Conservation (phyloP, 1,140 invertebrate genomes). For the Gonatopus flavifemur region DNA sequence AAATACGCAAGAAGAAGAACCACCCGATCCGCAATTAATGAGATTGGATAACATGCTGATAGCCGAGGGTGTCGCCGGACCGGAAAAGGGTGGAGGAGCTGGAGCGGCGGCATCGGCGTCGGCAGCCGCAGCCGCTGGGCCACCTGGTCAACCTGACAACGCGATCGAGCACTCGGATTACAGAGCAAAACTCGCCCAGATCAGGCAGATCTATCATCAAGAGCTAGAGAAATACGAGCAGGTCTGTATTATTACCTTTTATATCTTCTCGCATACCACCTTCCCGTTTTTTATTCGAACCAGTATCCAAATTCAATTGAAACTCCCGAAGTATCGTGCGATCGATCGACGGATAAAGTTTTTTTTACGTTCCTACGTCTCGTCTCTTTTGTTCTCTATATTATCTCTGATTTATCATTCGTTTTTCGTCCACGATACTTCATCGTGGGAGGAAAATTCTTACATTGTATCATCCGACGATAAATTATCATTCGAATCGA, state of each 20-base stretch:
- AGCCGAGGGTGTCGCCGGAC: constrained; percentile 97
- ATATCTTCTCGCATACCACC: too few species aligned
- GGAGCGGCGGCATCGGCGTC: constrained; percentile 88
- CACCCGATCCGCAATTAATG: constrained; percentile 98
- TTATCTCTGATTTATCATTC: too few species aligned
- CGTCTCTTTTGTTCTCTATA: too few species aligned
- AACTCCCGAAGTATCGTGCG: too few species aligned
- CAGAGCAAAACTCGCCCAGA: constrained; percentile 97
- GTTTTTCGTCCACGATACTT: too few species aligned
- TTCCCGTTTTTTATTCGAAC: too few species aligned
- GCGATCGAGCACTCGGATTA: constrained; percentile 99
- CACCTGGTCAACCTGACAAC: constrained; percentile 80
- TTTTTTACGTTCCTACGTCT: too few species aligned
- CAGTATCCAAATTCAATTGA: too few species aligned
- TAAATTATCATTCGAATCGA: too few species aligned
- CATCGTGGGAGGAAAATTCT: too few species aligned
- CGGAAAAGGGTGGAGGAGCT: constrained; percentile 93
- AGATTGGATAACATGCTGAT: constrained; percentile 99
- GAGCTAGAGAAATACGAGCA: constrained; percentile 99
- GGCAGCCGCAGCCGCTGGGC: constrained; percentile 80
- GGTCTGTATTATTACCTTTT: constrained; percentile 57
- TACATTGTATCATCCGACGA: too few species aligned
- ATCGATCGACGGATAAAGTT: too few species aligned
- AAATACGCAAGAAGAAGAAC: constrained; percentile 97
- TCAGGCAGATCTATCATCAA: constrained; percentile 98